A percentile compares a stretch with the other conserved stretches of the same genome.
Evolutionary conservation across 2,113 vertebrate species (phyloP).

Genomic region (Aplodontia rufa): DNA sequence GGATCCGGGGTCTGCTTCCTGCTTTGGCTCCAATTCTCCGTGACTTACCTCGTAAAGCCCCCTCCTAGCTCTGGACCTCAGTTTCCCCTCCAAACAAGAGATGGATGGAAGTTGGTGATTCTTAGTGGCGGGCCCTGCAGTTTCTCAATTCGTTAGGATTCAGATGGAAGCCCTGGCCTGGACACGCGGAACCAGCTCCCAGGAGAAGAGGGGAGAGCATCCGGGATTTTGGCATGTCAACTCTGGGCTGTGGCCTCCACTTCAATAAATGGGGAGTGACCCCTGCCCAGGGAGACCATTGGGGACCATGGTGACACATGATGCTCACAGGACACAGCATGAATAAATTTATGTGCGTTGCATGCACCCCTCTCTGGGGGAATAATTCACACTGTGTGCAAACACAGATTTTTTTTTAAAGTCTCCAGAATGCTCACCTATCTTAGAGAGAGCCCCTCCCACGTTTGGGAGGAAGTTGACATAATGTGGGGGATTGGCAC

Average conservation of each 20-base stretch:
- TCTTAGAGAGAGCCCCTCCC: not conserved
- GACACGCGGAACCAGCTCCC: not conserved
- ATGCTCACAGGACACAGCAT: not conserved
- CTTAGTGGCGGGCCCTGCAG: accelerated
- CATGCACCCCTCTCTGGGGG: not conserved
- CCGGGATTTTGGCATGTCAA: not conserved
- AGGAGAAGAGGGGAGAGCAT: too few relatives aligned
- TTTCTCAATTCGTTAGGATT: not conserved
- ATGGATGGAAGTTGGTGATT: too few relatives aligned
- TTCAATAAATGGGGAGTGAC: not conserved
- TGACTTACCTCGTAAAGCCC: not conserved
- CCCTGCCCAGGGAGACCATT: accelerated
- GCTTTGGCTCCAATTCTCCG: not conserved
- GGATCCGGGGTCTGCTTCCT: not conserved
- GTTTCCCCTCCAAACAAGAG: not conserved
- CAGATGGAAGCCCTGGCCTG: not conserved
- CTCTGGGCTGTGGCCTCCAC: not conserved
- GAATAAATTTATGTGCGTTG: too few relatives aligned
- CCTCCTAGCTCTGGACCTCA: not conserved
- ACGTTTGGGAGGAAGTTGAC: accelerated
- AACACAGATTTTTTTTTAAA: not conserved
- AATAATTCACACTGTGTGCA: not conserved
- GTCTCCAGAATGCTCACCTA: not conserved
- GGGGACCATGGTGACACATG: not conserved
- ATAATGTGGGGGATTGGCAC: not conserved